These are phyloP conservation scores for Ptychochromis oligacanthus DNA, from an alignment of 2,113 vertebrate genomes.

Conservation along the genomic window DNA sequence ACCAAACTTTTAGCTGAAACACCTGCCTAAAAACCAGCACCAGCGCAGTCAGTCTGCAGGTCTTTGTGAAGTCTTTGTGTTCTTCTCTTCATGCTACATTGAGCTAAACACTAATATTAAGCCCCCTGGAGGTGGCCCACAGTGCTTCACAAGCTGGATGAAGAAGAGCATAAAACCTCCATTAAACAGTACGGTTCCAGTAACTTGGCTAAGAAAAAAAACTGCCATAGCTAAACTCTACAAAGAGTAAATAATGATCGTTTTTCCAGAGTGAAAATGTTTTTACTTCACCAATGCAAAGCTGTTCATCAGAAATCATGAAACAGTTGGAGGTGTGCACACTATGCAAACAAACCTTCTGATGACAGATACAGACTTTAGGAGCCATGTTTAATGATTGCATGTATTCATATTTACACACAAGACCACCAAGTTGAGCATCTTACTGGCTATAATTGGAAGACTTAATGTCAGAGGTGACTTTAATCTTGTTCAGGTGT, in stretches of 20 bases:
- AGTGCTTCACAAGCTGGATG: slow-evolving; percentile 28
- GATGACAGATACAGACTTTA: not conserved
- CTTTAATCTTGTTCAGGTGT: not conserved
- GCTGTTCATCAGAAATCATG: not conserved
- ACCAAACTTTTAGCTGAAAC: not conserved
- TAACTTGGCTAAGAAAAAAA: not conserved
- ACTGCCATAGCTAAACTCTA: not conserved
- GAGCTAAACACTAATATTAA: slow-evolving; percentile 63
- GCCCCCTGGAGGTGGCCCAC: slow-evolving; percentile 38
- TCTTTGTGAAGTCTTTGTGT: slow-evolving; percentile 57
- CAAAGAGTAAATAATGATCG: not conserved
- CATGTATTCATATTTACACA: accelerated
- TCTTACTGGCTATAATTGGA: not conserved
- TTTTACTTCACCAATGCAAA: not conserved
- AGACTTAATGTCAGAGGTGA: not conserved
- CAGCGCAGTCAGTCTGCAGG: slow-evolving; percentile 31
- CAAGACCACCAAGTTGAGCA: accelerated
- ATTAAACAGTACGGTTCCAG: slow-evolving; percentile 39
- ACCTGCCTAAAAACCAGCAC: slow-evolving; percentile 4
- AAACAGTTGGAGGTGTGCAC: not conserved
- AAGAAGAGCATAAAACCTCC: slow-evolving; percentile 41
- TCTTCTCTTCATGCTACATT: slow-evolving; percentile 23
- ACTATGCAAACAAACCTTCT: not conserved
- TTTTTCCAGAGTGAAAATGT: not conserved
- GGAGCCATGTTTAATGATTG: not conserved